A percentile compares a stretch with the other conserved stretches of the same genome.
Conservation (phyloP, 2,888 invertebrate species). For the Cybosia mesomella region DNA sequence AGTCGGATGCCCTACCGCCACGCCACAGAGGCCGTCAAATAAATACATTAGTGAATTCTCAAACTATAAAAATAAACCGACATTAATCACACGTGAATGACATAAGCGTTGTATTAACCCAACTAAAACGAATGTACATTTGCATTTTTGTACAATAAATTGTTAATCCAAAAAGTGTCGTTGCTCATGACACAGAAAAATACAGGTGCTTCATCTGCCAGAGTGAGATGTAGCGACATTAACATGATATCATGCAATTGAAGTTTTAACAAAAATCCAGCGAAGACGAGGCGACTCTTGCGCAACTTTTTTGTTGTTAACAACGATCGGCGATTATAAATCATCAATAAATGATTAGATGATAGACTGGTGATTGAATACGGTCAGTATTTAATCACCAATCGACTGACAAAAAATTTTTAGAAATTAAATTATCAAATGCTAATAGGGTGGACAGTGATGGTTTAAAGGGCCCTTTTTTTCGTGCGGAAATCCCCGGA, state of each 20-base stretch:
- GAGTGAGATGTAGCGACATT: constrained; percentile 27
- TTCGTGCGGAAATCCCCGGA: no score
- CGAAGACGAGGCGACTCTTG: constrained; percentile 12
- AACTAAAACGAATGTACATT: constrained; percentile 32
- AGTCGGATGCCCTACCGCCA: no score
- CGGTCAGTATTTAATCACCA: no score
- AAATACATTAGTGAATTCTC: constrained; percentile 2
- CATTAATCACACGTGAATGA: constrained; percentile 47
- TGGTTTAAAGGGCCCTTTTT: no score
- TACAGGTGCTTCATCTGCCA: constrained; percentile 32
- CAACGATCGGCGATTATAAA: neutral
- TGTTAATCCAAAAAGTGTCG: constrained; percentile 38
- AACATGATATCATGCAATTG: constrained; percentile 42
- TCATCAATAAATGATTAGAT: neutral
- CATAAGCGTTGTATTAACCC: constrained; percentile 42
- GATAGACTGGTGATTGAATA: neutral
- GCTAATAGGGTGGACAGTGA: no score
- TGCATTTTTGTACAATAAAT: constrained; percentile 47
- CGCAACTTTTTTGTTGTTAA: neutral
- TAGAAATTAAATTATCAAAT: no score
- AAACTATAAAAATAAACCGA: constrained; percentile 5
- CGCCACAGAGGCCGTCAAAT: no score
- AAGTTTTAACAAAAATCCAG: constrained; percentile 29
- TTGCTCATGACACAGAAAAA: constrained; percentile 48
- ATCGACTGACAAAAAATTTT: neutral